These are phyloP conservation scores for Macrochelys suwanniensis DNA, from an alignment of 2,797 vertebrate species.

Conservation along the genomic window DNA sequence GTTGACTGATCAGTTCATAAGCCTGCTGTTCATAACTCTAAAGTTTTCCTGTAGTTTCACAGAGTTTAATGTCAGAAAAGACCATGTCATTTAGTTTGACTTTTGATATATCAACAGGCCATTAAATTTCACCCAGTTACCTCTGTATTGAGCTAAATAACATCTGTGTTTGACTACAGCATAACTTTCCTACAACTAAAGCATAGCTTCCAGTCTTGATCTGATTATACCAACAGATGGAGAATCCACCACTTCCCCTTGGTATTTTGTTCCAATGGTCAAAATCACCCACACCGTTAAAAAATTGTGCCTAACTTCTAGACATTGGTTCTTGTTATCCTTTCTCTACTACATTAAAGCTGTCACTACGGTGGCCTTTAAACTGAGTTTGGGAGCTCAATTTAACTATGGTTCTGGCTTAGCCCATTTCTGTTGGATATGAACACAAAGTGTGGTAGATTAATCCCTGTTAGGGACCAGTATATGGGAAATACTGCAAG, in stretches of 20 bases:
- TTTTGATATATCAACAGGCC: not conserved
- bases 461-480: not conserved
- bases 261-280: too few species aligned
- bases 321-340: not conserved
- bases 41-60: not conserved
- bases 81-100: not conserved
- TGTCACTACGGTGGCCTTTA: not conserved
- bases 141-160: not conserved
- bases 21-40: too few species aligned
- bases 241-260: not conserved
- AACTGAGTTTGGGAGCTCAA: not conserved
- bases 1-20: too few species aligned
- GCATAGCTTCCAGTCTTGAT: not conserved
- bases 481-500: not conserved
- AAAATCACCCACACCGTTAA: too few species aligned
- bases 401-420: not conserved
- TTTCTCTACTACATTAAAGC: not conserved
- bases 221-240: not conserved
- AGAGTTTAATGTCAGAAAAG: not conserved
- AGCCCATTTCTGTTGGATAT: not conserved
- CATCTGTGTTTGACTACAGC: not conserved
- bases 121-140: not conserved
- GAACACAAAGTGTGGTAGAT: not conserved
- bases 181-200: not conserved
- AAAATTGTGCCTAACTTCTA: not conserved